These are phyloP conservation scores for Boleophthalmus pectinirostris DNA, from an alignment of 2,113 vertebrate genomes.

Conservation along the genomic window DNA sequence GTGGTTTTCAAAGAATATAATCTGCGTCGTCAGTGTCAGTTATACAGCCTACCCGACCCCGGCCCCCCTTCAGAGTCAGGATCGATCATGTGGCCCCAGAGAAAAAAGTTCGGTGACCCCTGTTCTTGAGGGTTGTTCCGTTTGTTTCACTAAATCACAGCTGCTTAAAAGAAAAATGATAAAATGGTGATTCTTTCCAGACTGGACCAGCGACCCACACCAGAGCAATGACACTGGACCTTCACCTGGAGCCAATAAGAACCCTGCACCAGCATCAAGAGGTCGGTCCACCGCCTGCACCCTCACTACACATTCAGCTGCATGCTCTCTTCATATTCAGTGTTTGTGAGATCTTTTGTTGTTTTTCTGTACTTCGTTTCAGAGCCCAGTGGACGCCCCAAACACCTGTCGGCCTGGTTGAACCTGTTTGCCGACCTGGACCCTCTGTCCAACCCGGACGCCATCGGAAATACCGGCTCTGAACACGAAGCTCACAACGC, in stretches of 20 bases:
- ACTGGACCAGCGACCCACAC: conserved; percentile 72
- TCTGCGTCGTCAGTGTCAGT: no score
- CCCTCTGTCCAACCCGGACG: conserved; percentile 93
- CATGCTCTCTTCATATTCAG: no score
- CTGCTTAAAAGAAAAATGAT: no score
- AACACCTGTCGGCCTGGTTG: conserved; percentile 92
- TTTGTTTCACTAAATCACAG: no score
- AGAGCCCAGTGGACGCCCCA: conserved; percentile 81
- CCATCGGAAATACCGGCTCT: conserved; percentile 86
- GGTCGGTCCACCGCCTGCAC: no score
- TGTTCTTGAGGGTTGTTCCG: no score
- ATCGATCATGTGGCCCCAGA: no score
- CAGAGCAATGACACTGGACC: conserved; percentile 65
- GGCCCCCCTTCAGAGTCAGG: no score
- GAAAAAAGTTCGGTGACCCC: no score
- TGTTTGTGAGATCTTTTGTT: background rate
- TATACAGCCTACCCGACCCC: no score
- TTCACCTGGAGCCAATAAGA: conserved; percentile 72
- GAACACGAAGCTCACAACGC: conserved; percentile 94
- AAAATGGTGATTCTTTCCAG: conserved; percentile 63
- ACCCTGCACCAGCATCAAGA: conserved; percentile 64
- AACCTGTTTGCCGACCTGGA: conserved; percentile 96
- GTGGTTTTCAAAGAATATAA: no score
- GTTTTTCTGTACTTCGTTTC: conserved; percentile 8
- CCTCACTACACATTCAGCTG: background rate